Base-by-base conservation (phyloP, 2,888 invertebrate genomes). In the Agrochola lychnidis region DNA sequence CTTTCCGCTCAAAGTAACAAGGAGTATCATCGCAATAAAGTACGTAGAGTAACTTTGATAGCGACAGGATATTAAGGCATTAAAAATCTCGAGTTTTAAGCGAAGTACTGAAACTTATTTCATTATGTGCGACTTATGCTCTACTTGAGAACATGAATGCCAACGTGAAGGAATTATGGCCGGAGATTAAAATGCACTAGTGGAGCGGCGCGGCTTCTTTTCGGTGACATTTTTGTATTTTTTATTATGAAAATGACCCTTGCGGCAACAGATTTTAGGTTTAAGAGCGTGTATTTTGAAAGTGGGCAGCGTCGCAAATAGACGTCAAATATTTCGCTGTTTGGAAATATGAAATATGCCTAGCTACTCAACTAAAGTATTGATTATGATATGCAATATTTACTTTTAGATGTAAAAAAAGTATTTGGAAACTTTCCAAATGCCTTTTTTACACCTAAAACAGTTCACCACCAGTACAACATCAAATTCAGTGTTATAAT, bases 61-160 rank as follows among this genome's bases (percentile, higher is more conserved):
- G 73, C 82, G 81, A 84, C 89, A 84, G 72, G 84, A 88, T 88
- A 89, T 86, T 81, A 86, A 79, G 79, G 86, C 76, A 85, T 89
- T 88, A 86, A 88, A 89, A 88, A 88, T 84, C 71, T 81, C 76
- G 71, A 88, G 78, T 86, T 87, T 81, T 88, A 76, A 84, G 79
- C 81, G 79, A 40, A 63, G 81, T 71, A 81, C 75, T 73, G 68
- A 85, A 89, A 89, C 90, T 89, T 89, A 89, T 89, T 89, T 89
- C 90, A 89, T 89, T 89, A 89, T 83, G 88, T 87, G 84, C 73
- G 90, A 89, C 90, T 89, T 89, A 89, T 73, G 82, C 70, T 76
- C 81, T 42, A 89, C 85, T 89, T 87, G 81, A 83, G 75, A 78
- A 83, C 87, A 79, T 86, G 88, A 86, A 89, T 86, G 73, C 79